These are phyloP conservation scores for Chironomus tepperi DNA, from an alignment of 1,140 invertebrate genomes.

Conservation along the genomic window DNA sequence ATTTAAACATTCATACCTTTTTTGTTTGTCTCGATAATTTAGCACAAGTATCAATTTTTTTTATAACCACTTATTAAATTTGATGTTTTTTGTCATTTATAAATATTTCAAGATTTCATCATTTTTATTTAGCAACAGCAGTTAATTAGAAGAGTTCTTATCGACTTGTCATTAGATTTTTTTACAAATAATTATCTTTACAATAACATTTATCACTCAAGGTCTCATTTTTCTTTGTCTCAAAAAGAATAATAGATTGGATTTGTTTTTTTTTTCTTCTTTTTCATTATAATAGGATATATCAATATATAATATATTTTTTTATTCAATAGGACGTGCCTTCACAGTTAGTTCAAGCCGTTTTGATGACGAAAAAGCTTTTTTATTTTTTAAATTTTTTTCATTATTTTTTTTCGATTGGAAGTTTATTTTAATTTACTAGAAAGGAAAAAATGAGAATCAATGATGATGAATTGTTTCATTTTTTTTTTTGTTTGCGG, in stretches of 20 bases:
- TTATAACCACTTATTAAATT: not conserved
- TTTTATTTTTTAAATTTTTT: not conserved
- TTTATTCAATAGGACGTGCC: not conserved
- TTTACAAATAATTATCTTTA: not conserved
- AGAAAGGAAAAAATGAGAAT: not conserved
- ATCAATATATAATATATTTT: not conserved
- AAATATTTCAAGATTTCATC: not conserved
- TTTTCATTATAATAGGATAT: no score
- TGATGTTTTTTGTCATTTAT: not conserved
- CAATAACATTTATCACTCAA: conserved; percentile 3
- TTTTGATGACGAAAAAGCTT: not conserved
- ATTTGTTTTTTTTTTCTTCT: not conserved
- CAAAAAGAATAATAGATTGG: not conserved
- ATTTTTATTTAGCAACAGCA: not conserved
- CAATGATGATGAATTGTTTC: not conserved
- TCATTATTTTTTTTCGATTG: not conserved
- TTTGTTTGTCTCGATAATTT: not conserved
- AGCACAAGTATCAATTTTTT: not conserved
- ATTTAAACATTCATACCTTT: not conserved
- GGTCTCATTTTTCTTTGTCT: not conserved
- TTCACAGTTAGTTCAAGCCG: not conserved
- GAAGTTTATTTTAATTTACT: no score
- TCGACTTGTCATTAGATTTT: not conserved
- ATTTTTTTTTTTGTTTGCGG: not conserved
- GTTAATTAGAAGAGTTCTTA: not conserved